Percentiles rank a stretch among this genome's conserved stretches.
These are phyloP conservation scores for Tautogolabrus adspersus DNA, from an alignment of 2,113 vertebrate species.

Conservation along the genomic window DNA sequence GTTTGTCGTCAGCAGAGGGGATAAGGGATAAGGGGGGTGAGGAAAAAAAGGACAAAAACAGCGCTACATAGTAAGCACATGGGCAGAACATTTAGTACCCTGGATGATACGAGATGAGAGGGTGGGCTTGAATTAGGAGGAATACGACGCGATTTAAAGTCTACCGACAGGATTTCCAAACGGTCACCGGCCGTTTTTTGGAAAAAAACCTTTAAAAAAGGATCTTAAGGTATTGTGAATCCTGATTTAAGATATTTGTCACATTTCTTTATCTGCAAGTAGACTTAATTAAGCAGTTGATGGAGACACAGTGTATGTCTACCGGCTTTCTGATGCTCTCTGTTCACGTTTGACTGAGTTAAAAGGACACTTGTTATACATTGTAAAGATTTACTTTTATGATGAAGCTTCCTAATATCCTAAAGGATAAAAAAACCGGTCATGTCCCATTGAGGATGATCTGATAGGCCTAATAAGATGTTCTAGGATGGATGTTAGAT, in stretches of 20 bases:
- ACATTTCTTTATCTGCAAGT: neutral
- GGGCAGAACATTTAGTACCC: constrained; percentile 82
- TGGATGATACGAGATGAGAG: constrained; percentile 59
- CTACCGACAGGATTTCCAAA: constrained; percentile 20
- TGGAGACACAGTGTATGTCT: neutral
- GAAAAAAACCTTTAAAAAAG: neutral
- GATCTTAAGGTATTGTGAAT: constrained; percentile 60
- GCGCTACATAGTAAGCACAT: constrained; percentile 50
- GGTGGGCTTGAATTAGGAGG: constrained; percentile 55
- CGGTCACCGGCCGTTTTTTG: neutral
- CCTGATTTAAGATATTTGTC: neutral
- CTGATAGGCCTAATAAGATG: neutral
- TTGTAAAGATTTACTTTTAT: neutral
- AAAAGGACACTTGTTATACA: constrained; percentile 48
- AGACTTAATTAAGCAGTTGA: constrained; percentile 15
- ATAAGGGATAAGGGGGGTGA: neutral
- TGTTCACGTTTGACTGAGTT: constrained; percentile 7
- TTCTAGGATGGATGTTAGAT: constrained; percentile 7
- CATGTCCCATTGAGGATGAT: neutral
- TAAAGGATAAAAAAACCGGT: neutral
- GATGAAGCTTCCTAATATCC: neutral
- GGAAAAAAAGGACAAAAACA: constrained; percentile 21
- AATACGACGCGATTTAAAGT: constrained; percentile 36
- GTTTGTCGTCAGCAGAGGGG: constrained; percentile 2
- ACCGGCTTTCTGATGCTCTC: constrained; percentile 2